Percentiles rank a stretch among this genome's conserved stretches.
phyloP scores from a whole-genome alignment of 2,888 invertebrate genomes.

The Ophioninae sp. region DNA sequence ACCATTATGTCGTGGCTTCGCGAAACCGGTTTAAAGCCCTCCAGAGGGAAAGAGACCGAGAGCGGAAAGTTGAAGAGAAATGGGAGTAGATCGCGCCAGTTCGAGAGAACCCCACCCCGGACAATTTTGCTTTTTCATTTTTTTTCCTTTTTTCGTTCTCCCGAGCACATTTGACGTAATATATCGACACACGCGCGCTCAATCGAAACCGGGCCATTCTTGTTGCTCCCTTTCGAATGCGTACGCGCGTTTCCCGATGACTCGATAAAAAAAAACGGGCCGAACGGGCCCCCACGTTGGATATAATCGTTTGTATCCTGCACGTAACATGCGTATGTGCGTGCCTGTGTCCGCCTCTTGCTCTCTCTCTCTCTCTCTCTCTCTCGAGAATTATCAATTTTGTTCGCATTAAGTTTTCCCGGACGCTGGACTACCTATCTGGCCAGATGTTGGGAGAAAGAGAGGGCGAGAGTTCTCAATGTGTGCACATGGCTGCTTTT shows the following conservation, averaged over 20 bases:
- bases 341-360: neutral
- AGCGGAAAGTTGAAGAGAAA: constrained; percentile 42
- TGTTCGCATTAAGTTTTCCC: constrained; percentile 72
- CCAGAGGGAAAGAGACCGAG: constrained; percentile 42
- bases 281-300: constrained; percentile 27
- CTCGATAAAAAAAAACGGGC: constrained; percentile 36
- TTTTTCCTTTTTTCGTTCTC: constrained; percentile 4
- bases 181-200: constrained; percentile 58
- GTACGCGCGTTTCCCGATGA: constrained; percentile 49
- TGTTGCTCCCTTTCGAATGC: constrained; percentile 38
- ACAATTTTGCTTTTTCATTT: constrained; percentile 28
- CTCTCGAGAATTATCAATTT: constrained; percentile 73
- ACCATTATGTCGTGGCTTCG: constrained; percentile 72
- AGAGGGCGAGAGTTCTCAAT: constrained; percentile 54
- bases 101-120: constrained; percentile 23
- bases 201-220: constrained; percentile 45
- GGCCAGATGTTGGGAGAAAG: constrained; percentile 62
- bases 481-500: neutral
- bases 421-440: constrained; percentile 67
- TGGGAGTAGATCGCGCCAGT: constrained; percentile 47
- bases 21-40: constrained; percentile 69
- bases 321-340: neutral
- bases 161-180: constrained; percentile 50
- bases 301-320: constrained; percentile 74
- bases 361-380: no score